Percentiles rank a stretch among this genome's conserved stretches.
Evolutionary conservation across 2,797 vertebrate species (phyloP).

Genomic region (Neosilurus hyrtlii): DNA sequence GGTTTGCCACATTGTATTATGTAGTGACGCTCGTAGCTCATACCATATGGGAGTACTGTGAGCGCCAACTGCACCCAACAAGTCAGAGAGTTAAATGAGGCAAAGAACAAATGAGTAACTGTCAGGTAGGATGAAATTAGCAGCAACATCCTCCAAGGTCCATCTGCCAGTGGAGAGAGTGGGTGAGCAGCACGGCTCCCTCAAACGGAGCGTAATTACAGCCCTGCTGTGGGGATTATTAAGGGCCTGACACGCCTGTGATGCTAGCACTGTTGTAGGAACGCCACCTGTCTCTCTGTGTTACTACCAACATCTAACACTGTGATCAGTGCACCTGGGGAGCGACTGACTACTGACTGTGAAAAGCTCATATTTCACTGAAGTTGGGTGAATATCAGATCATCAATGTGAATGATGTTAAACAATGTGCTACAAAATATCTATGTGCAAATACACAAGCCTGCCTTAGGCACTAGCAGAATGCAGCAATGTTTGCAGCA

Average conservation of each 20-base stretch:
- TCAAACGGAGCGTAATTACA: slow-evolving; percentile 55
- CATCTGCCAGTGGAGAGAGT: slow-evolving; percentile 68
- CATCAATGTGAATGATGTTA: background rate
- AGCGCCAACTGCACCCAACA: slow-evolving; percentile 68
- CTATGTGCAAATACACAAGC: background rate
- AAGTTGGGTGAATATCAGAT: slow-evolving; percentile 21
- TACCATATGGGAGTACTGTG: slow-evolving; percentile 64
- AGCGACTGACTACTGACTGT: slow-evolving; percentile 33
- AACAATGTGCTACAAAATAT: background rate
- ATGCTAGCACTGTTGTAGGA: slow-evolving; percentile 34
- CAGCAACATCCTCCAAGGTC: slow-evolving; percentile 70
- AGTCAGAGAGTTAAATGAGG: slow-evolving; percentile 70
- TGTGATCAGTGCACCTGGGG: slow-evolving; percentile 30
- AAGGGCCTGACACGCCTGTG: slow-evolving; percentile 51
- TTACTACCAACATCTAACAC: slow-evolving; percentile 38
- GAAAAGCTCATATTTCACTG: slow-evolving; percentile 35
- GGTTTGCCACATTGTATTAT: slow-evolving; percentile 5
- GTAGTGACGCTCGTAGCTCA: slow-evolving; percentile 54
- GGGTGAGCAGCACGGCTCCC: slow-evolving; percentile 44
- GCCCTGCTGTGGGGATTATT: slow-evolving; percentile 55
- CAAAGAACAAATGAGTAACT: slow-evolving; percentile 65
- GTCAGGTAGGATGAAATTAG: slow-evolving; percentile 75
- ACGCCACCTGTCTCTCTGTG: slow-evolving; percentile 42
- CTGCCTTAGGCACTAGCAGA: background rate
- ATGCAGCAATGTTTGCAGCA: background rate